Percentiles rank a stretch among this genome's conserved stretches.
phyloP scores from a whole-genome alignment of 64 coral and sea anemone species.

The Stylophora pistillata region DNA sequence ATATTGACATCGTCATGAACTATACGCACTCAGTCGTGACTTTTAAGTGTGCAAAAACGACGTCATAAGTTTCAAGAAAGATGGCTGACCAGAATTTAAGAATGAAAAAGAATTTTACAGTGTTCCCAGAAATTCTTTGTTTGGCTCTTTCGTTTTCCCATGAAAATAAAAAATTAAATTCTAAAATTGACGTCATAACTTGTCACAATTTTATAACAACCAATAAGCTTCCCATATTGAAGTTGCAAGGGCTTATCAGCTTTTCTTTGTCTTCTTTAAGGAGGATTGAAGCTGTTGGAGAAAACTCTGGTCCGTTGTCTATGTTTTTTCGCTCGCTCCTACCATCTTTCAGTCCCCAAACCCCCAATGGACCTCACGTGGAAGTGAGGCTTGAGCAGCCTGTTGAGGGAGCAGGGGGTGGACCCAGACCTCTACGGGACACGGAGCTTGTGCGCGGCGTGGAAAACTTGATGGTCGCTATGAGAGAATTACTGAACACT shows the following conservation, averaged over 20 bases:
- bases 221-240: no score
- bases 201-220: no score
- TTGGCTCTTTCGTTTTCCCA: no score
- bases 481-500: slow-evolving; percentile 94
- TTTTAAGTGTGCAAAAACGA: no score
- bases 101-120: no score
- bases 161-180: no score
- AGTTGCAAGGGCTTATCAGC: not conserved
- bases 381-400: slow-evolving; percentile 60
- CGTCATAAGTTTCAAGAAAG: no score
- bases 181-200: no score
- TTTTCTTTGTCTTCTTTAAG: not conserved
- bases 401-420: slow-evolving; percentile 76
- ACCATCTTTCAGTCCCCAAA: slow-evolving; percentile 79
- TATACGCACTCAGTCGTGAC: no score
- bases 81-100: no score
- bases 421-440: slow-evolving; percentile 74
- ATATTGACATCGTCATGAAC: no score
- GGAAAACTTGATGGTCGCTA: slow-evolving; percentile 88
- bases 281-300: not conserved
- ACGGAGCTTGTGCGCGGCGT: slow-evolving; percentile 87
- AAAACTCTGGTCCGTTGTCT: slow-evolving; percentile 53
- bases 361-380: slow-evolving; percentile 43
- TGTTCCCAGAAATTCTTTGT: no score
- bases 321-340: slow-evolving; percentile 87